Base-by-base conservation (phyloP, 2,888 invertebrate genomes). In the Torymus tubicola region DNA sequence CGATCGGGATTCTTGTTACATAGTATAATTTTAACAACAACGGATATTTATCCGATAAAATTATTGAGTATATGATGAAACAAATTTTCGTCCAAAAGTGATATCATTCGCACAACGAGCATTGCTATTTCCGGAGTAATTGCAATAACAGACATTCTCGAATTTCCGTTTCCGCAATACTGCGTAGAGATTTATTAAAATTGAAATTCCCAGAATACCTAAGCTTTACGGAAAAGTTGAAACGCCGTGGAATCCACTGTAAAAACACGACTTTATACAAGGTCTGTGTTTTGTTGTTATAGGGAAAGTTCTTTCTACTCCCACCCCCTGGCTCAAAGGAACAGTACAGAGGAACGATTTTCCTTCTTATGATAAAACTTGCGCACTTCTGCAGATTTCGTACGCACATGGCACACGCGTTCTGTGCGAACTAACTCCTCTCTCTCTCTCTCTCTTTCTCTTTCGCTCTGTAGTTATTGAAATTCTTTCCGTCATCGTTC, bases 261-360 rank as follows among this genome's bases (percentile, higher is more conserved):
- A 63, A 63, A 63, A 63, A 24, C 24, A 8, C 31, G 14, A 63
- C 21, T 61, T 63, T 63, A 63, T 63, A 24, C n/a, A 63, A 63
- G 14, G 21, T 63, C 21, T 31, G n/a, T 63, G 42, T 63, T 63
- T 63, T 63, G n/a, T 24, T 63, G 21, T 63, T 14, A 63, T 12
- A 63, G 21, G 31, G 31, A 63, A 63, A 63, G 63, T 24, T 24
- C 24, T 12, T 63, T 63, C 14, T 21, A 12, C 2, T 14, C 42
- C 42, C 42, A 42, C 42, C 42, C 31, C 42, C 42, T 8, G 42
- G 42, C 42, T 42, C 42, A 42, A 42, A 42, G 42, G 42, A 42
- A 42, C 8, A 31, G 60, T 18, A 12, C 2, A 12, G 18, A 60
- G 60, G 16, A 63, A 63, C 42, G 12, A 24, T 24, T 63, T 18